These are phyloP conservation scores for Drosophila incognita DNA, from an alignment of 2,888 invertebrate genomes.

Conservation along the genomic window DNA sequence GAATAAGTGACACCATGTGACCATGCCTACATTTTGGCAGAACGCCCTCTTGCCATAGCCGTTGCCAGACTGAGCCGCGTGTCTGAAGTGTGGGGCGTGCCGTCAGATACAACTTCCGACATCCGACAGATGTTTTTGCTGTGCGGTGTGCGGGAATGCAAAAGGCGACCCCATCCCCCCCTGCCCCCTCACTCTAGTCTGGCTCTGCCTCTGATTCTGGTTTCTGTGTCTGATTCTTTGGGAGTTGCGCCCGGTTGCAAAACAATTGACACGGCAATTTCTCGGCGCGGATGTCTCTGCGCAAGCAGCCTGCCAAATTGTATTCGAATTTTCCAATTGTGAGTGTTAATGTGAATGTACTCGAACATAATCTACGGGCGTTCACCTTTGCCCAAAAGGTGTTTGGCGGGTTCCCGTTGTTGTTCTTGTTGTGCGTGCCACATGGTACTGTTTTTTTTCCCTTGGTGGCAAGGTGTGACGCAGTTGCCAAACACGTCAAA, in stretches of 20 bases:
- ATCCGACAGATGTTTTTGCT: slow-evolving; percentile 75
- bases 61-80: slow-evolving; percentile 28
- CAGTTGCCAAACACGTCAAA: slow-evolving; percentile 61
- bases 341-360: slow-evolving; percentile 39
- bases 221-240: slow-evolving; percentile 19
- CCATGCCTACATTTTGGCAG: slow-evolving; percentile 48
- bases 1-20: slow-evolving; percentile 57
- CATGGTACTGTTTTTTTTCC: slow-evolving; percentile 16
- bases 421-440: slow-evolving; percentile 28
- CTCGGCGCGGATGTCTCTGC: slow-evolving; percentile 69
- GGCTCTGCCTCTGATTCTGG: slow-evolving; percentile 3
- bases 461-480: slow-evolving; percentile 68
- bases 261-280: slow-evolving; percentile 70
- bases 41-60: neutral
- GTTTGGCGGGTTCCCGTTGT: slow-evolving; percentile 43
- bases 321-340: slow-evolving; percentile 45
- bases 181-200: neutral
- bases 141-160: slow-evolving; percentile 52
- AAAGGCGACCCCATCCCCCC: slow-evolving; percentile 19
- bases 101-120: slow-evolving; percentile 81
- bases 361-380: slow-evolving; percentile 66
- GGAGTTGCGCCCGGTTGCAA: slow-evolving; percentile 73
- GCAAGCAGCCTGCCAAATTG: slow-evolving; percentile 66
- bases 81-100: slow-evolving; percentile 72
- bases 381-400: slow-evolving; percentile 71